Conservation (phyloP, 2,113 vertebrate genomes). For the Mixornis gularis region DNA sequence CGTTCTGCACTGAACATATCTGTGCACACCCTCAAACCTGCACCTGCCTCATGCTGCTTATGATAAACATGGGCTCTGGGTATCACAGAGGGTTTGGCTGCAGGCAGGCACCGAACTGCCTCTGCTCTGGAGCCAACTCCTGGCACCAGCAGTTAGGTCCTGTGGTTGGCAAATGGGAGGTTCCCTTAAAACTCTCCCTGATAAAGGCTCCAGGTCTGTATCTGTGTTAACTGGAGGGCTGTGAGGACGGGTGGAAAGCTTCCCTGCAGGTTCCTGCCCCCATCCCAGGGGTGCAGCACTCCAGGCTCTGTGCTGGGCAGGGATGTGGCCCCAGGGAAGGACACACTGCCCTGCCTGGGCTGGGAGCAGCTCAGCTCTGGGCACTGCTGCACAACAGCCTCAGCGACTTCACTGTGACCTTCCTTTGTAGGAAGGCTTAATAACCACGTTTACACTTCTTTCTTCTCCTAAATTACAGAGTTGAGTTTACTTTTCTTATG, state of each 20-base stretch:
- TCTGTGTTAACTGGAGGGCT: neutral
- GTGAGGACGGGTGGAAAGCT: neutral
- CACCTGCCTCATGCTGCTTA: neutral
- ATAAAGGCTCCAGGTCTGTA: fast-evolving
- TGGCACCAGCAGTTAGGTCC: neutral
- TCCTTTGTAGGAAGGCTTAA: neutral
- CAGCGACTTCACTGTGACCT: neutral
- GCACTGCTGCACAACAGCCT: neutral
- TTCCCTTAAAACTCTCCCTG: neutral
- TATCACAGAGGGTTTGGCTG: fast-evolving
- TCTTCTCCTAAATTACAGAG: neutral
- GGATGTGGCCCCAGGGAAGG: too few species aligned
- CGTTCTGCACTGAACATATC: neutral
- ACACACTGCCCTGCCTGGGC: fast-evolving
- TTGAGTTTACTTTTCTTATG: neutral
- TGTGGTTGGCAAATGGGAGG: neutral
- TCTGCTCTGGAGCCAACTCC: neutral
- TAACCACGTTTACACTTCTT: neutral
- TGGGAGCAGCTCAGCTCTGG: neutral
- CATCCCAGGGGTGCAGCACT: neutral
- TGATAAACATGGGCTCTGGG: fast-evolving
- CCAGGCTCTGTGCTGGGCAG: neutral
- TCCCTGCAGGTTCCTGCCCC: neutral
- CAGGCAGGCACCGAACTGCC: neutral
- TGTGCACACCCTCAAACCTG: neutral